Conservation (phyloP, 2,888 invertebrate species). For the Lithophane socia region DNA sequence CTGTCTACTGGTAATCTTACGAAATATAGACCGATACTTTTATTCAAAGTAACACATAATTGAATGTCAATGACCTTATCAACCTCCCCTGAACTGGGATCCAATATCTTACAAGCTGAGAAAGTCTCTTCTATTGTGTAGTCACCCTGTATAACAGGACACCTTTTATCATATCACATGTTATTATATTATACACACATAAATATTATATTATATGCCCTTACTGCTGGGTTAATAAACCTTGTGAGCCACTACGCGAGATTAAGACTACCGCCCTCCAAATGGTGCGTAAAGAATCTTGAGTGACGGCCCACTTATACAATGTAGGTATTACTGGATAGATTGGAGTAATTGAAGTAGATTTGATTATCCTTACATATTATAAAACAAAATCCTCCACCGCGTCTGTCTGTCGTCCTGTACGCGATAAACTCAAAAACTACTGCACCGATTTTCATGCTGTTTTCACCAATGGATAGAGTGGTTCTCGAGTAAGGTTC, state of each 20-base stretch:
- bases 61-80: slow-evolving; percentile 21
- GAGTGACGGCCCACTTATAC: slow-evolving; percentile 26
- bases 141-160: slow-evolving; percentile 45
- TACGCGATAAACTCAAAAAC: too few relatives aligned
- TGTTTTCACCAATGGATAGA: too few relatives aligned
- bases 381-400: too few relatives aligned
- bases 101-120: background rate
- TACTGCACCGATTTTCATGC: too few relatives aligned
- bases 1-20: background rate
- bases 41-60: slow-evolving; percentile 18
- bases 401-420: too few relatives aligned
- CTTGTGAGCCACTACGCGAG: slow-evolving; percentile 49
- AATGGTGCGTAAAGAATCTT: slow-evolving; percentile 54
- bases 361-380: too few relatives aligned
- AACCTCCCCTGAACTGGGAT: slow-evolving; percentile 14
- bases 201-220: slow-evolving; percentile 57
- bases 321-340: background rate
- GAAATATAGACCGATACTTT: background rate
- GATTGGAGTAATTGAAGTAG: slow-evolving; percentile 17
- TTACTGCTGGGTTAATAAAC: slow-evolving; percentile 52
- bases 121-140: background rate
- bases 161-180: slow-evolving; percentile 52
- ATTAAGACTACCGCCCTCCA: slow-evolving; percentile 52
- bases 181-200: slow-evolving; percentile 55
- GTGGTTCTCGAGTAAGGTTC: too few relatives aligned